phyloP scores from a whole-genome alignment of 2,797 vertebrate genomes.

The Neostethus bicornis region DNA sequence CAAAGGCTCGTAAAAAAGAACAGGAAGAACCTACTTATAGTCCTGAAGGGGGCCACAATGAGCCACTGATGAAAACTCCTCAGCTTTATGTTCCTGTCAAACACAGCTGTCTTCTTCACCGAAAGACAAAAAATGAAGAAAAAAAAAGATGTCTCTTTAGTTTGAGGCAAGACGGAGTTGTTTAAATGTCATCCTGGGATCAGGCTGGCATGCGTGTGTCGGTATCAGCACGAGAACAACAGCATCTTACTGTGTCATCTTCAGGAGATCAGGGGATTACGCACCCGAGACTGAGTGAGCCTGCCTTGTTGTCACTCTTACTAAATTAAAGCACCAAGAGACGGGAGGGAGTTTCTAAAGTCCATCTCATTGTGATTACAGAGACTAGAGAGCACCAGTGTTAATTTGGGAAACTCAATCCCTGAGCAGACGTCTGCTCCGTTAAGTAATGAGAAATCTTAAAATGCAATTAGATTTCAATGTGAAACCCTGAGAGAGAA shows the following conservation, averaged over 20 bases:
- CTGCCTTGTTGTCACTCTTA: conserved; percentile 53
- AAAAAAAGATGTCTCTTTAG: conserved; percentile 3
- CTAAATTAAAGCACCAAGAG: conserved; percentile 32
- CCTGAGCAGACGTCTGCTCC: conserved; percentile 23
- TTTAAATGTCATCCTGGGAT: conserved; percentile 21
- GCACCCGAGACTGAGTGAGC: conserved; percentile 55
- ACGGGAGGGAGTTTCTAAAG: conserved; percentile 39
- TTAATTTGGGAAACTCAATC: conserved; percentile 30
- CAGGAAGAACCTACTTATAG: conserved; percentile 48
- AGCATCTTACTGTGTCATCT: conserved; percentile 67
- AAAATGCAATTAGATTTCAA: conserved; percentile 26
- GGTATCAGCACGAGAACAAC: conserved; percentile 53
- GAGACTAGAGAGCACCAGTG: conserved; percentile 27
- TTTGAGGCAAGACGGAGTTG: conserved; percentile 18
- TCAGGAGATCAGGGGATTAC: conserved; percentile 74
- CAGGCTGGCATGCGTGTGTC: conserved; percentile 25
- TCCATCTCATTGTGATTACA: conserved; percentile 28
- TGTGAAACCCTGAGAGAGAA: conserved; percentile 3
- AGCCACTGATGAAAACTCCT: conserved; percentile 60
- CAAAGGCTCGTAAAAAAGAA: conserved; percentile 21
- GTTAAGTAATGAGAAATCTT: conserved; percentile 26
- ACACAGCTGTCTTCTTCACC: conserved; percentile 34
- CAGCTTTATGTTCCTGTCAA: conserved; percentile 41
- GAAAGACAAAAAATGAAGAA: conserved; percentile 1
- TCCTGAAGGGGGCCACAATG: conserved; percentile 74